Evolutionary conservation across 1,140 invertebrate species (phyloP).

Genomic region (Orchestia grillus): DNA sequence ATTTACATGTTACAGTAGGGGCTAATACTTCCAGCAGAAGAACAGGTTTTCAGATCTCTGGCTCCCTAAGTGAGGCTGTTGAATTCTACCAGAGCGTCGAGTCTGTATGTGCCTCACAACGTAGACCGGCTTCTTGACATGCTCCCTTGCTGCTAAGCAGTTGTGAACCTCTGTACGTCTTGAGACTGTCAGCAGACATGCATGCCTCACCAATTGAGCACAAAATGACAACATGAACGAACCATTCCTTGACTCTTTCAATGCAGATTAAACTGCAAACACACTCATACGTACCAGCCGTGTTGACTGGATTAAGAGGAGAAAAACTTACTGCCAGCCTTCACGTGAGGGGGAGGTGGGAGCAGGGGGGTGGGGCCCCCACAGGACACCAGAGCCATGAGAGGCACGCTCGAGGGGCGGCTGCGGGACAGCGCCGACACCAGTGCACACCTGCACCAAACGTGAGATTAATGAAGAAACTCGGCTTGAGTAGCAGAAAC

Average conservation of each 20-base stretch:
- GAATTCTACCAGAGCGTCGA: not conserved
- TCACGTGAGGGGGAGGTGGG: not conserved
- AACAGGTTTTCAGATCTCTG: not conserved
- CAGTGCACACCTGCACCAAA: slow-evolving; percentile 70
- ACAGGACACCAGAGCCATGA: slow-evolving; percentile 80
- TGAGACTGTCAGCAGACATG: not conserved
- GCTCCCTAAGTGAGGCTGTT: too few species aligned
- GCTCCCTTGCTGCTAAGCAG: not conserved
- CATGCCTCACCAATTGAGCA: not conserved
- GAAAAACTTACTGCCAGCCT: not conserved
- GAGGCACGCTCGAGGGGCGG: slow-evolving; percentile 76
- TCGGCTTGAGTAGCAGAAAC: not conserved
- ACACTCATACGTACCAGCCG: not conserved
- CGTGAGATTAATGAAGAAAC: not conserved
- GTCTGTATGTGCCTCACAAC: not conserved
- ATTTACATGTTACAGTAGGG: too few species aligned
- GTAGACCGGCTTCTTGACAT: not conserved
- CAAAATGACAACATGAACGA: not conserved
- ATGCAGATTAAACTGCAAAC: not conserved
- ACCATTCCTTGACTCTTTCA: not conserved
- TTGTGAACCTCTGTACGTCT: not conserved
- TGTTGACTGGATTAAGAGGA: not conserved
- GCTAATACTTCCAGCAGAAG: too few species aligned
- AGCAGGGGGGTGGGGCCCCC: slow-evolving; percentile 78
- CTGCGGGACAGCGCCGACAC: slow-evolving; percentile 78